Evolutionary conservation across 1,140 invertebrate genomes (phyloP).

Genomic region (Antheraea mylitta): DNA sequence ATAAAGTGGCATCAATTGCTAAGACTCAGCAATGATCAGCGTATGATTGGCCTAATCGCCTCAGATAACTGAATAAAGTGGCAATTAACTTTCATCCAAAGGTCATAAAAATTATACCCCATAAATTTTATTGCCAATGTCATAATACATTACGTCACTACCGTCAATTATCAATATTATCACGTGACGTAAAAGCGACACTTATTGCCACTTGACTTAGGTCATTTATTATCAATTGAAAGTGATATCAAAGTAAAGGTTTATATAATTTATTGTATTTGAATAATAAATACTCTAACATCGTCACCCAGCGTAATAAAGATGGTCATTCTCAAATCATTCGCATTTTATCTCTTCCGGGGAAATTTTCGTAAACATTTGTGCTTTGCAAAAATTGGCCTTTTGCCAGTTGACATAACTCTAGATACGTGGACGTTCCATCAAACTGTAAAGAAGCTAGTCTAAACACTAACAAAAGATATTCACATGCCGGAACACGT

Average conservation of each 20-base stretch:
- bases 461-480: too few species aligned
- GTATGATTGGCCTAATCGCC: neutral
- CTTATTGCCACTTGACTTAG: constrained; percentile 19
- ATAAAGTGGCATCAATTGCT: neutral
- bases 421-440: too few species aligned
- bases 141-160: constrained; percentile 9
- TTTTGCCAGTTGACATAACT: too few species aligned
- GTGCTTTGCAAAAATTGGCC: too few species aligned
- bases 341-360: too few species aligned
- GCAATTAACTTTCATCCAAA: neutral
- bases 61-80: neutral
- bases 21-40: neutral
- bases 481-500: too few species aligned
- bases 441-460: too few species aligned
- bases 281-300: too few species aligned
- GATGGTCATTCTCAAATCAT: too few species aligned
- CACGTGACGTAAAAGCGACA: constrained; percentile 10
- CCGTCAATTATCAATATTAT: constrained; percentile 1
- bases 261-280: constrained; percentile 5
- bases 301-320: too few species aligned
- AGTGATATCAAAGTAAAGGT: neutral
- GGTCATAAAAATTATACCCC: constrained; percentile 1
- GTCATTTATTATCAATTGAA: constrained; percentile 13
- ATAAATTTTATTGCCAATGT: constrained; percentile 12
- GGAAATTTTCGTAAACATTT: too few species aligned